Conservation (phyloP, 2,113 vertebrate genomes). For the Labrus mixtus region DNA sequence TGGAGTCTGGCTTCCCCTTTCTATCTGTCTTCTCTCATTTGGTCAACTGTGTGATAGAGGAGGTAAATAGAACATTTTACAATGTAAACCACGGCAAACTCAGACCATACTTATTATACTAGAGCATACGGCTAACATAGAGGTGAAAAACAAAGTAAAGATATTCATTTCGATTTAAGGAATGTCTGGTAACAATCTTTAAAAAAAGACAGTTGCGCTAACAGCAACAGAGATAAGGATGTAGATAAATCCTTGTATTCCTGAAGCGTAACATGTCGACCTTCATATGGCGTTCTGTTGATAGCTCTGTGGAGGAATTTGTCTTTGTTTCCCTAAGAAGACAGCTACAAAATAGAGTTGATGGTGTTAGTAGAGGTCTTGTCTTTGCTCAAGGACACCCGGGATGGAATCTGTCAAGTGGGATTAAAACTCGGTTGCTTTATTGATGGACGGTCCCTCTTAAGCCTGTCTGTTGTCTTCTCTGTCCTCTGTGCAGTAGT, state of each 20-base stretch:
- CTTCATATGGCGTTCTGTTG: slow-evolving; percentile 12
- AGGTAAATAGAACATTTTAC: slow-evolving; percentile 35
- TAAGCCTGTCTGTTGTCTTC: slow-evolving; percentile 8
- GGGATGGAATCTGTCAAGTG: slow-evolving; percentile 50
- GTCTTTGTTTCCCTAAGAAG: slow-evolving; percentile 46
- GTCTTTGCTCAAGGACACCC: slow-evolving; percentile 52
- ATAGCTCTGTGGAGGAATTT: slow-evolving; percentile 30
- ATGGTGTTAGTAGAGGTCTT: slow-evolving; percentile 27
- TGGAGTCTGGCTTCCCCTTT: slow-evolving; percentile 59
- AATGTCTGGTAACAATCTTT: background rate
- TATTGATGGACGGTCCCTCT: slow-evolving; percentile 27
- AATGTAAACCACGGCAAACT: slow-evolving; percentile 21
- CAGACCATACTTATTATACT: slow-evolving; percentile 14
- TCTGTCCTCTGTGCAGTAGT: slow-evolving; percentile 9
- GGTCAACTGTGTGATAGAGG: slow-evolving; percentile 14
- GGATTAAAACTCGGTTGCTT: slow-evolving; percentile 29
- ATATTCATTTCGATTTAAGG: too few relatives aligned
- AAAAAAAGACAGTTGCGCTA: background rate
- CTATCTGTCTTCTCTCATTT: slow-evolving; percentile 46
- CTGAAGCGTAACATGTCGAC: background rate
- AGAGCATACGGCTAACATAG: background rate
- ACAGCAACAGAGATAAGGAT: background rate
- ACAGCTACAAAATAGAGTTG: slow-evolving; percentile 32
- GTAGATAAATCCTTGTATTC: background rate
- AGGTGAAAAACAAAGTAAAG: background rate